phyloP scores from a whole-genome alignment of 2,888 invertebrate species.

The Zygothrica quintamaculata region DNA sequence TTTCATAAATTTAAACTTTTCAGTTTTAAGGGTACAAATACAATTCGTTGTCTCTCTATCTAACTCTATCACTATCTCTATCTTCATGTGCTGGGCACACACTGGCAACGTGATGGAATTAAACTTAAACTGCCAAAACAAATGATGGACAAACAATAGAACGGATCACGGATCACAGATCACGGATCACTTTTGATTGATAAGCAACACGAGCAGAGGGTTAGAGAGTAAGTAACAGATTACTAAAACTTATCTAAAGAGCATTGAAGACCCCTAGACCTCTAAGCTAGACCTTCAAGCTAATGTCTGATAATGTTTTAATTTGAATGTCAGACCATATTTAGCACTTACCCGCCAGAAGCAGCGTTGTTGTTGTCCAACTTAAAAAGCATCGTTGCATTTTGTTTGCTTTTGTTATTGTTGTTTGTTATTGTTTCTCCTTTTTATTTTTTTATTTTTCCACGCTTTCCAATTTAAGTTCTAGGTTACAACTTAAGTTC shows the following conservation, averaged over 20 bases:
- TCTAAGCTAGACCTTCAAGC: neutral
- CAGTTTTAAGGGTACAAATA: slow-evolving; percentile 15
- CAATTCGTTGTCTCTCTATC: neutral
- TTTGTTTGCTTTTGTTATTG: slow-evolving; percentile 30
- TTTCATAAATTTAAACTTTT: slow-evolving; percentile 77
- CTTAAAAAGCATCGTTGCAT: slow-evolving; percentile 52
- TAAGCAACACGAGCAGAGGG: too few relatives aligned
- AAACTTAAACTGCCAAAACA: slow-evolving; percentile 40
- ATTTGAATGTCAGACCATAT: slow-evolving; percentile 14
- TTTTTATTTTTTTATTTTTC: slow-evolving; percentile 14
- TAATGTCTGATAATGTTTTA: slow-evolving; percentile 4
- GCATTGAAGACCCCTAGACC: slow-evolving; percentile 4
- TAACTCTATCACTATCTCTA: neutral
- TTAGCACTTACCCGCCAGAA: slow-evolving; percentile 60
- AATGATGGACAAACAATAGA: slow-evolving; percentile 45
- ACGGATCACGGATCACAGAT: too few relatives aligned
- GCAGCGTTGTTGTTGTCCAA: slow-evolving; percentile 47
- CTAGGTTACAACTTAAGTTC: neutral
- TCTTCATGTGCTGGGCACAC: neutral
- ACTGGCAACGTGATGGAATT: slow-evolving; percentile 26
- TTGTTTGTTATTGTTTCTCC: slow-evolving; percentile 7
- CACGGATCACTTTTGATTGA: slow-evolving; percentile 24
- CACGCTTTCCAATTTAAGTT: slow-evolving; percentile 11
- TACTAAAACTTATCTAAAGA: too few relatives aligned
- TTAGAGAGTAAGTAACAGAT: too few relatives aligned